A percentile compares a stretch with the other conserved stretches of the same genome.
Evolutionary conservation across 2,113 vertebrate genomes (phyloP).

Genomic region (Dasypus novemcinctus): DNA sequence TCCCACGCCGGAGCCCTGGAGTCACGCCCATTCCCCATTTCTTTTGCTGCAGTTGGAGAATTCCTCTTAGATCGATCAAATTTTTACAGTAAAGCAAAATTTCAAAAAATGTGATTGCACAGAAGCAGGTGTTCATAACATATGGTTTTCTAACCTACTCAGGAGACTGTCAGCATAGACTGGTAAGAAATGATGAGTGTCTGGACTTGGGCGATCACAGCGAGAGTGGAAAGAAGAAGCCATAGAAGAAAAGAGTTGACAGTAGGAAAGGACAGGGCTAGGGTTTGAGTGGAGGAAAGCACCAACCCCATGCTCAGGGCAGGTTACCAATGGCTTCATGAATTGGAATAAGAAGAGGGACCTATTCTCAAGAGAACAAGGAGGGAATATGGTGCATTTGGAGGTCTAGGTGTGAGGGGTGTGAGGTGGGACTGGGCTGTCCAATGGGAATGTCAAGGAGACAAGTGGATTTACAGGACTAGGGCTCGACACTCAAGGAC

Average conservation of each 20-base stretch:
- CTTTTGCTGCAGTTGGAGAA: background rate
- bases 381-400: background rate
- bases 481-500: background rate
- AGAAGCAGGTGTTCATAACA: background rate
- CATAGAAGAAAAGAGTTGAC: background rate
- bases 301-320: rapidly evolving
- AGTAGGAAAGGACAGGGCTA: background rate
- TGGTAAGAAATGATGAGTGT: background rate
- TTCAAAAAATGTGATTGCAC: background rate
- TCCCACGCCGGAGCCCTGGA: background rate
- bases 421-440: background rate
- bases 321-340: no score
- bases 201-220: background rate
- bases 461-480: background rate
- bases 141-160: background rate
- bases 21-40: background rate
- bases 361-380: background rate
- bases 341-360: background rate
- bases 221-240: background rate
- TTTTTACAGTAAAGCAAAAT: background rate
- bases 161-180: background rate
- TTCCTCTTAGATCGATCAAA: background rate
- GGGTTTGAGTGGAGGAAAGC: background rate
- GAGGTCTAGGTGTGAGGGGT: background rate
- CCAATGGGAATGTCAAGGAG: background rate